A percentile compares a stretch with the other conserved stretches of the same genome.
These are phyloP conservation scores for Erythrolamprus reginae DNA, from an alignment of 2,113 vertebrate species.

Conservation along the genomic window DNA sequence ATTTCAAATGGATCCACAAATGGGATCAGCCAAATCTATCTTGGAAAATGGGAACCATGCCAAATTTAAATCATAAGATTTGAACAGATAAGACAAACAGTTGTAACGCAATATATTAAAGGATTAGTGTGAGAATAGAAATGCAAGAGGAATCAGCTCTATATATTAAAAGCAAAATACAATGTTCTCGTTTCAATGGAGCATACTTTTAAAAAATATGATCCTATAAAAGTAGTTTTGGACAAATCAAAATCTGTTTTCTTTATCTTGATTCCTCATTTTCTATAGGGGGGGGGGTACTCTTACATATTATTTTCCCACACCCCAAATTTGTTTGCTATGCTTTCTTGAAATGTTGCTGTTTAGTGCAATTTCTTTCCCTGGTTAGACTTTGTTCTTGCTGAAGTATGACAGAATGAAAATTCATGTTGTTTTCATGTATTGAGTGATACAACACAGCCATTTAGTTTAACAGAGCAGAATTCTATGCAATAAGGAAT, in stretches of 20 bases:
- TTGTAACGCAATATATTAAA: not conserved
- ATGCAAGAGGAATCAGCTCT: not conserved
- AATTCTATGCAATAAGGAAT: not conserved
- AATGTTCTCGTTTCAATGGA: not conserved
- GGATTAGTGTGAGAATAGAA: not conserved
- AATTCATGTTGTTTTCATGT: not conserved
- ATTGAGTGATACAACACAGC: not conserved
- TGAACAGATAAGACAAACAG: not conserved
- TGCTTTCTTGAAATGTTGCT: not conserved
- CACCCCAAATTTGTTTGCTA: not conserved
- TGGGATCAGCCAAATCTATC: not conserved
- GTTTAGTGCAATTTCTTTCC: not conserved
- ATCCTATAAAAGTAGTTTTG: not conserved
- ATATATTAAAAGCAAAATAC: not conserved
- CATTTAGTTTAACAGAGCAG: not conserved
- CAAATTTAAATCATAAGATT: not conserved
- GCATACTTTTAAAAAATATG: not conserved
- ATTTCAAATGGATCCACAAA: not conserved
- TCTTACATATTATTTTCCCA: not conserved
- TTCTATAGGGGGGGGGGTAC: not conserved
- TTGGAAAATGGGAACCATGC: not conserved
- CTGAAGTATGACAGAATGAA: not conserved
- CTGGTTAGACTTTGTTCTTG: not conserved
- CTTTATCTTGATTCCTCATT: not conserved
- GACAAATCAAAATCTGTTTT: not conserved